These are phyloP conservation scores for Dysidea cf. avara DNA, from an alignment of 37 sponge, comb jelly and placozoan species.

Conservation along the genomic window DNA sequence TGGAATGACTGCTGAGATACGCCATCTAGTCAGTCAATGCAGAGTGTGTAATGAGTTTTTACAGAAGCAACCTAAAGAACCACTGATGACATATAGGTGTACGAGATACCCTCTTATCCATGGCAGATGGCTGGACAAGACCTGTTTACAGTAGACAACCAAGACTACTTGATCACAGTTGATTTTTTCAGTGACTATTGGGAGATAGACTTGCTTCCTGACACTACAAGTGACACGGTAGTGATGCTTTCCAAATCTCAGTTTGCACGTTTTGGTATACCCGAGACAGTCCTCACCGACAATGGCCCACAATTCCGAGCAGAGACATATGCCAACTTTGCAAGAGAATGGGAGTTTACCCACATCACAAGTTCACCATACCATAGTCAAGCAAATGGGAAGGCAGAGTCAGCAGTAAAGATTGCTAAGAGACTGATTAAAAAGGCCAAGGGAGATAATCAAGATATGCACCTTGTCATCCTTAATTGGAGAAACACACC, in stretches of 20 bases:
- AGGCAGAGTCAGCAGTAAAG: no score
- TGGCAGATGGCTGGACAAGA: constrained; percentile 30
- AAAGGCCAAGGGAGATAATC: no score
- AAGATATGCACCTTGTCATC: no score
- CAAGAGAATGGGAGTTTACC: background rate
- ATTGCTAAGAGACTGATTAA: no score
- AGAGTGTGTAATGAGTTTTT: background rate
- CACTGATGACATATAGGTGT: constrained; percentile 19
- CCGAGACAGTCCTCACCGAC: background rate
- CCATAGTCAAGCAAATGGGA: no score
- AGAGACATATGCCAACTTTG: background rate
- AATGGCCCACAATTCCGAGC: background rate
- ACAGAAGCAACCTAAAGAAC: constrained; percentile 16
- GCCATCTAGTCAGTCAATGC: constrained; percentile 2
- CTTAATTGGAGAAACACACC: no score
- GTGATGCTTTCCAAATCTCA: no score
- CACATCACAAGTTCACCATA: background rate
- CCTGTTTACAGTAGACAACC: constrained; percentile 13
- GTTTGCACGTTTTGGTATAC: background rate
- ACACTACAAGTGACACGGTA: constrained; percentile 8
- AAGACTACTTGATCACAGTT: constrained; percentile 38
- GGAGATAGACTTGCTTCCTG: constrained; percentile 8
- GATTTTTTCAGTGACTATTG: constrained; percentile 29
- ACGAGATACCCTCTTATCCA: constrained; percentile 21
- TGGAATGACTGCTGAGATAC: constrained; percentile 12